phyloP scores from a whole-genome alignment of 2,888 invertebrate genomes.

The Ophion obscuratus region DNA sequence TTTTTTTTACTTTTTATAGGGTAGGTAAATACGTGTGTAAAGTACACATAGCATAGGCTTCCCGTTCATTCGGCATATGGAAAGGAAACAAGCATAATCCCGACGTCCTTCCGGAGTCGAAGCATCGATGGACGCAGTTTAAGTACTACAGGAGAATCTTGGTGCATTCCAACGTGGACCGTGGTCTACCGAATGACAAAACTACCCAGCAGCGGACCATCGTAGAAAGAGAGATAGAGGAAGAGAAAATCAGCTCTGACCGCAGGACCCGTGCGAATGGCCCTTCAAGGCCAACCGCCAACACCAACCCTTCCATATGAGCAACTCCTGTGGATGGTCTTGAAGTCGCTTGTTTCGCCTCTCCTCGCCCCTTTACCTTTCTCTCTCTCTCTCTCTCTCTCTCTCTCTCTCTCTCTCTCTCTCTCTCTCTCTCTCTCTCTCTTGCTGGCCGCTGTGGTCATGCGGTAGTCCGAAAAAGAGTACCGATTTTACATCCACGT shows the following conservation, averaged over 20 bases:
- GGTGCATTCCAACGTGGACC: constrained; percentile 73
- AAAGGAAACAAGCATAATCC: background rate
- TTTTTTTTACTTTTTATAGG: background rate
- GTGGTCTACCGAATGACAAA: constrained; percentile 64
- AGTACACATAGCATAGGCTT: background rate
- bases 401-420: constrained; percentile 13
- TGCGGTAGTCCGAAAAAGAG: background rate
- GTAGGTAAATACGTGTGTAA: background rate
- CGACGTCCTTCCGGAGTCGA: constrained; percentile 13
- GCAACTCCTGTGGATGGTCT: constrained; percentile 40
- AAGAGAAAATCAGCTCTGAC: constrained; percentile 63
- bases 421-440: background rate
- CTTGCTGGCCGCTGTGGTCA: no score
- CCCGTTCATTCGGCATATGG: background rate
- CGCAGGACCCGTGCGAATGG: constrained; percentile 76
- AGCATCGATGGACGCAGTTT: constrained; percentile 15
- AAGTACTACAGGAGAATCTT: constrained; percentile 50
- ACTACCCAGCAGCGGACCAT: constrained; percentile 44
- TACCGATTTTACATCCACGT: background rate
- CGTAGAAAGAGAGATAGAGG: constrained; percentile 27
- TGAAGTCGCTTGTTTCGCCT: constrained; percentile 11
- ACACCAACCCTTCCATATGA: constrained; percentile 74
- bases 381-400: background rate
- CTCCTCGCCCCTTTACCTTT: constrained; percentile 1
- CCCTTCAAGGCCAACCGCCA: constrained; percentile 77